A percentile compares a stretch with the other conserved stretches of the same genome.
Conservation (phyloP, 2,888 invertebrate genomes). For the Scrobipalpa costella region DNA sequence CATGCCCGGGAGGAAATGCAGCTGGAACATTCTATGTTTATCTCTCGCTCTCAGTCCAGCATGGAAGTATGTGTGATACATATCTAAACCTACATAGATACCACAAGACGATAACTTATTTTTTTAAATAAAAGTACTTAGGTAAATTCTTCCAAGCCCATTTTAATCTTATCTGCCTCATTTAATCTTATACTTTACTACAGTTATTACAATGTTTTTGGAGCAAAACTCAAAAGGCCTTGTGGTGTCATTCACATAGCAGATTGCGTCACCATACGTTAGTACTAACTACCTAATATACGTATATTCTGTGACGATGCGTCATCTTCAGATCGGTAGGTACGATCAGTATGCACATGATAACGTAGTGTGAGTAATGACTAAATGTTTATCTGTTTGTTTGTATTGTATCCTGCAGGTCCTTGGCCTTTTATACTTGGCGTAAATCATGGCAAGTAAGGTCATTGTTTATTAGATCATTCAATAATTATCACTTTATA, state of each 20-base stretch:
- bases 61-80: no score
- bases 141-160: no score
- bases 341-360: background rate
- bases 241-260: background rate
- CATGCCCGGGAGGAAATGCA: no score
- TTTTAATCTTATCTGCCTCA: no score
- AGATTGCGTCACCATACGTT: background rate
- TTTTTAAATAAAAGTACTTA: no score
- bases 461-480: background rate
- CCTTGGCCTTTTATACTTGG: background rate
- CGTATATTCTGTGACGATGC: background rate
- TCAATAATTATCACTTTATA: no score
- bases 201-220: background rate
- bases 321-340: background rate
- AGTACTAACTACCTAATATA: no score
- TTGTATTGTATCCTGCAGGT: background rate
- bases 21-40: no score
- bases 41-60: no score
- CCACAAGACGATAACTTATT: no score
- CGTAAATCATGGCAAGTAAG: background rate
- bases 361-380: constrained; percentile 3
- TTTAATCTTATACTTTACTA: background rate
- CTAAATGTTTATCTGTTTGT: background rate
- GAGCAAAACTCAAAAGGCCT: constrained; percentile 1
- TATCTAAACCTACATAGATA: no score